These are phyloP conservation scores for Creontiades dilutus DNA, from an alignment of 2,888 invertebrate species.

Conservation along the genomic window DNA sequence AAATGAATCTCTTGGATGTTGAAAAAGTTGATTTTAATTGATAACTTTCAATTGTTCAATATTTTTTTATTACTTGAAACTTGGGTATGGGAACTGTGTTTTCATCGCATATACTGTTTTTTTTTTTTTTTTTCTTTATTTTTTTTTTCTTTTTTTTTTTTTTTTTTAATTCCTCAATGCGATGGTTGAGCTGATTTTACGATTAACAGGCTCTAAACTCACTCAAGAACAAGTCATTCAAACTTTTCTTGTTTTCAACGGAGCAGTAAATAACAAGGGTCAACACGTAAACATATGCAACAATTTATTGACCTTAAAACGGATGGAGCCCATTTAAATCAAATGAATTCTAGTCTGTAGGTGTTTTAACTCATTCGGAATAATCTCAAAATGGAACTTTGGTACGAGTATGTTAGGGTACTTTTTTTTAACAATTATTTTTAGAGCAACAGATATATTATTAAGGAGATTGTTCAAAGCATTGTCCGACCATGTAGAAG, in stretches of 20 bases:
- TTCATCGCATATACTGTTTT: background rate
- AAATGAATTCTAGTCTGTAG: background rate
- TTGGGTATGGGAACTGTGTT: background rate
- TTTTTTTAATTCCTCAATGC: too few relatives aligned
- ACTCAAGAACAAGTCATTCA: too few relatives aligned
- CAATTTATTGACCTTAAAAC: background rate
- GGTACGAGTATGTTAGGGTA: background rate
- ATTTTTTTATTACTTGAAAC: background rate
- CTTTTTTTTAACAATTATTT: background rate
- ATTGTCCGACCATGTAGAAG: background rate
- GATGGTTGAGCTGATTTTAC: too few relatives aligned
- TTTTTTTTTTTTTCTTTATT: too few relatives aligned
- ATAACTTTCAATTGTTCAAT: background rate
- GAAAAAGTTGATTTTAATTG: background rate
- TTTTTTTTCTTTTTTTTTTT: too few relatives aligned
- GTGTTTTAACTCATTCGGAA: background rate
- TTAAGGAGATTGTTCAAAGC: background rate
- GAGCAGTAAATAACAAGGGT: too few relatives aligned
- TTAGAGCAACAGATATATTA: background rate
- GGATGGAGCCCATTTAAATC: background rate
- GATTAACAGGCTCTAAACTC: too few relatives aligned
- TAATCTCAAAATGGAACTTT: background rate
- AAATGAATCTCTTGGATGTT: slow-evolving; percentile 7
- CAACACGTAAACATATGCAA: too few relatives aligned
- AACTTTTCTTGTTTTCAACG: too few relatives aligned